phyloP scores from a whole-genome alignment of 2,797 vertebrate genomes.

The Chelmon rostratus region DNA sequence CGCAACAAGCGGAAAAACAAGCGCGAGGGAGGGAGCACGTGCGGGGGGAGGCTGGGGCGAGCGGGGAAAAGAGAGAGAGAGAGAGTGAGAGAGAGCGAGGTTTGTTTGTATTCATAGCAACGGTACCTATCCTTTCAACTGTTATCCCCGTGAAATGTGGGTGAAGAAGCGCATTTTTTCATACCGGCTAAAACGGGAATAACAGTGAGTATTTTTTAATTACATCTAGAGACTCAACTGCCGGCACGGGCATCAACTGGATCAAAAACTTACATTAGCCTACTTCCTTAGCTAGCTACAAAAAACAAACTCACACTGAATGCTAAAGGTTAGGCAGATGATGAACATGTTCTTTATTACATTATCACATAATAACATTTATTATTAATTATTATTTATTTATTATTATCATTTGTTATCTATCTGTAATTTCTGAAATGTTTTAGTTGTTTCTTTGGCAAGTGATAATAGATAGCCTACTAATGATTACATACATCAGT shows the following conservation, averaged over 20 bases:
- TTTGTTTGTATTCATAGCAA: constrained; percentile 86
- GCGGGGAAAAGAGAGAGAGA: constrained; percentile 34
- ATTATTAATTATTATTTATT: too few species aligned
- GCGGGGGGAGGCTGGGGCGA: constrained; percentile 36
- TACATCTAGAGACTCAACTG: constrained; percentile 28
- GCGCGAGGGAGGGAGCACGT: constrained; percentile 47
- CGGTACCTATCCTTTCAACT: constrained; percentile 58
- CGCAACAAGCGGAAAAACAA: constrained; percentile 81
- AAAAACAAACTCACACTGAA: not conserved
- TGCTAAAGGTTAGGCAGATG: not conserved
- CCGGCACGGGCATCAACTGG: constrained; percentile 3
- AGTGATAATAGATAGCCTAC: not conserved
- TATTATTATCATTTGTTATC: too few species aligned
- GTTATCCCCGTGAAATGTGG: constrained; percentile 53
- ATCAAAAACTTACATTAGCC: not conserved
- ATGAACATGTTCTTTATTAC: not conserved
- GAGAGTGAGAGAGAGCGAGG: constrained; percentile 61
- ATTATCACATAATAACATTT: not conserved
- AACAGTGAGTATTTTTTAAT: not conserved
- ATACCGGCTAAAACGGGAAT: not conserved
- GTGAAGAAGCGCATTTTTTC: constrained; percentile 45
- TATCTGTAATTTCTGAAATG: not conserved
- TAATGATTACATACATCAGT: too few species aligned
- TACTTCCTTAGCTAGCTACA: not conserved
- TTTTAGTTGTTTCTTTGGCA: not conserved